Conservation (phyloP, 2,797 vertebrate genomes). For the Prunella strophiata region DNA sequence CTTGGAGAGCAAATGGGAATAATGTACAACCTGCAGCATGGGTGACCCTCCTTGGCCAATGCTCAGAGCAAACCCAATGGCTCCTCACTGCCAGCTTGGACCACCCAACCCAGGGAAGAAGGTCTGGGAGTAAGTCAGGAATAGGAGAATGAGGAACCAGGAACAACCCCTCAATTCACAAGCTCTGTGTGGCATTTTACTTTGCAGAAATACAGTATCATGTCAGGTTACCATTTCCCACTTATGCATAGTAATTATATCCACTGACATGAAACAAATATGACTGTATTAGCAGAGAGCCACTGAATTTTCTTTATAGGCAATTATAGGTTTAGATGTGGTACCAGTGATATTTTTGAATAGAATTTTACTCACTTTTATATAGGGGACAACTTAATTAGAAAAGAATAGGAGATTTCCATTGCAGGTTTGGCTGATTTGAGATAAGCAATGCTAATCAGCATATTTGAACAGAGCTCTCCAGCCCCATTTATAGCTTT, state of each 20-base stretch:
- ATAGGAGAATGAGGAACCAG: background rate
- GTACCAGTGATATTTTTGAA: background rate
- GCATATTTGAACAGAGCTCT: background rate
- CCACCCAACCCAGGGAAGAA: background rate
- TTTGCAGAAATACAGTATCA: background rate
- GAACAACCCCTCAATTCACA: background rate
- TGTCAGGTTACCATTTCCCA: background rate
- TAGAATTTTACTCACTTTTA: background rate
- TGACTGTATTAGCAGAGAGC: background rate
- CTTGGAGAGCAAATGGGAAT: background rate
- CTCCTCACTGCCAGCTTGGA: background rate
- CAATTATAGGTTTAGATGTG: background rate
- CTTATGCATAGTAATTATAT: background rate
- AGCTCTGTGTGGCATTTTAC: background rate
- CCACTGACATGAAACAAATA: background rate
- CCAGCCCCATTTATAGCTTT: background rate
- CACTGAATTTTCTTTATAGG: background rate
- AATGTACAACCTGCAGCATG: background rate
- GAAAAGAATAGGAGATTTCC: constrained; percentile 3
- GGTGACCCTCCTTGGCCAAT: background rate
- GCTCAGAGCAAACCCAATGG: background rate
- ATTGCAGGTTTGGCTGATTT: background rate
- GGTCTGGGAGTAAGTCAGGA: background rate
- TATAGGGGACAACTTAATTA: background rate
- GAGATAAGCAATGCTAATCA: background rate